Base-by-base conservation (phyloP, 2,113 vertebrate species). In the Colistium nudipinnis region DNA sequence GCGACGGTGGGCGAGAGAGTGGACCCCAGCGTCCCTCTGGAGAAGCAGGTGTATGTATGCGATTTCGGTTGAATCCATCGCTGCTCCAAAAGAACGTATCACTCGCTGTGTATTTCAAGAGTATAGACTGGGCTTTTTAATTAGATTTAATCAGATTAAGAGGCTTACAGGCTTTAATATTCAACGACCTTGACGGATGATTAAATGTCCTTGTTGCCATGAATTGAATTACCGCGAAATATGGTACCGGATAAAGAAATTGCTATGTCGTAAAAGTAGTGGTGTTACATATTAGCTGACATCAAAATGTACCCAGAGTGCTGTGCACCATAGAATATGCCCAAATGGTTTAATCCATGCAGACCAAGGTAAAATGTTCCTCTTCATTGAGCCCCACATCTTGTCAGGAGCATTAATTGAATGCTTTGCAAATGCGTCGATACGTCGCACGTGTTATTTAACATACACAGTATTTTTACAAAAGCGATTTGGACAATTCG, bases 1-100 rank as follows among this genome's bases (percentile, higher is more conserved):
- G 4, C 63, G 3, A 61, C 89, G 88, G 83, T 96, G 45, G 97
- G 96, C 51, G 97, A 99, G 83, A 94, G 95, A 91, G 95, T 99
- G 88, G 96, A 99, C 72, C 94, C 97, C n/a, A 84, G 88, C 20
- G 81, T 98, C 76, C 93, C 95, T 8, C 91, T 99, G 92, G 96
- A 99, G 89, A 96, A 97, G 76, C 97, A 99, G 89, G 96, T 97
- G 97, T 99, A 94, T 91, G 95, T 96, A 90, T 22, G 25, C 55
- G 33, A 27, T 53, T 24, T 62, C 22, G 61, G 10, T 49, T 62
- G 24, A 39, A 56, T n/a, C 14, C 24, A 31, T 28, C 19, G 22
- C 10, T 52, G 31, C 8, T 39, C 14, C 4, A 25, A 20, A 31
- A 31, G 28, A 2, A 25, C 35, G 17, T 11, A 2, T 0, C 2